Base-by-base conservation (phyloP, 2,797 vertebrate species). In the Astyanax mexicanus region DNA sequence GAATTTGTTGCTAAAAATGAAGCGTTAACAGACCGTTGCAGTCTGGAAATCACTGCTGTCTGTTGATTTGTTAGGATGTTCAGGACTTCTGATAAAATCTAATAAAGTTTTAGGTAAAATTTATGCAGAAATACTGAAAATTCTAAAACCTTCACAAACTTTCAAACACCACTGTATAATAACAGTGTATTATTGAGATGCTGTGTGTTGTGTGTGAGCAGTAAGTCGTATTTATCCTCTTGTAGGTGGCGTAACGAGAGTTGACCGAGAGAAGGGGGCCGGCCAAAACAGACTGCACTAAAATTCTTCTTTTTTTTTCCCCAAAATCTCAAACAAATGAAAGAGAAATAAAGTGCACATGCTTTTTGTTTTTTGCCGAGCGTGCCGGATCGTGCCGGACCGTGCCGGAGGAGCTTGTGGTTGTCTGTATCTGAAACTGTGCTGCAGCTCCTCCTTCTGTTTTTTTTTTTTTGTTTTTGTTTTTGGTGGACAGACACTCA, bases 181-280 rank as follows among this genome's bases (percentile, higher is more conserved):
- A n/a, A n/a, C n/a, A 69, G 32, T 27, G 65, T 69, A 70, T 54
- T 62, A 69, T 74, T 37, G 57, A 58, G 60, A 86, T 92, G 89
- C 91, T 67, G 85, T 90, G 76, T 86, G 87, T 85, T 87, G 86
- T 87, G 66, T 87, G 78, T 92, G 89, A 92, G 90, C 89, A 90
- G 92, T 94, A 93, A 94, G 93, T 90, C 88, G 88, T 92, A 86
- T 93, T 86, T 92, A 89, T 94, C 92, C 91, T 93, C 89, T 88
- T 86, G 86, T 93, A 94, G 93, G 93, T 94, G 93, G 88, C 88
- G 90, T 89, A 83, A 85, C 90, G 85, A 88, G 87, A 86, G 83
- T 86, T 90, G 87, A 89, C 83, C 89, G 74, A 86, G 88, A 91
- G 90, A 90, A 86, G 85, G 84, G 84, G 86, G 84, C 89, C 83